Evolutionary conservation across 2,113 vertebrate species (phyloP).

Genomic region (Setophaga kirtlandii): DNA sequence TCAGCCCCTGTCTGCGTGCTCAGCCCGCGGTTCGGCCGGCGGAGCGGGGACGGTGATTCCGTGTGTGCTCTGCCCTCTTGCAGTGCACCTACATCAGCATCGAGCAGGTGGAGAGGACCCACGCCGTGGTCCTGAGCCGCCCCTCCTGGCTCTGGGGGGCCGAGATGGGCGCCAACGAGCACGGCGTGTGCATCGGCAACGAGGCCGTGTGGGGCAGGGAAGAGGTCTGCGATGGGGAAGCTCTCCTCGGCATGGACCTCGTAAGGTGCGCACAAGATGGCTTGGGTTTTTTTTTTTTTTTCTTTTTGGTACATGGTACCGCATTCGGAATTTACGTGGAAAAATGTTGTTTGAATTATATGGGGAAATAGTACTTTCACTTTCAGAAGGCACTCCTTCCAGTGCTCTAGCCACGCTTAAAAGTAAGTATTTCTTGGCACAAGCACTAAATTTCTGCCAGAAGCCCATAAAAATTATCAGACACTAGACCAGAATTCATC

Average conservation of each 20-base stretch:
- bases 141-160: constrained; percentile 97
- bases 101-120: constrained; percentile 83
- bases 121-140: constrained; percentile 90
- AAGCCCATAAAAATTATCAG: neutral
- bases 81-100: constrained; percentile 92
- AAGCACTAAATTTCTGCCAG: neutral
- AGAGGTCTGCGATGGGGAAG: constrained; percentile 78
- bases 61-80: neutral
- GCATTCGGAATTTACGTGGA: too few species aligned
- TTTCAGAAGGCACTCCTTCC: neutral
- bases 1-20: too few species aligned
- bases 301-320: neutral
- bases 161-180: constrained; percentile 97
- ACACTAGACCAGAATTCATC: neutral
- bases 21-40: rapidly evolving
- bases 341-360: rapidly evolving
- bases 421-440: neutral
- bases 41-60: neutral
- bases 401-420: neutral
- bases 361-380: neutral
- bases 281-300: rapidly evolving
- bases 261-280: constrained; percentile 79
- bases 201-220: constrained; percentile 95
- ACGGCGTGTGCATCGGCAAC: constrained; percentile 94
- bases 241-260: constrained; percentile 95